Evolutionary conservation across 2,888 invertebrate genomes (phyloP).

Genomic region (Tipula unca): DNA sequence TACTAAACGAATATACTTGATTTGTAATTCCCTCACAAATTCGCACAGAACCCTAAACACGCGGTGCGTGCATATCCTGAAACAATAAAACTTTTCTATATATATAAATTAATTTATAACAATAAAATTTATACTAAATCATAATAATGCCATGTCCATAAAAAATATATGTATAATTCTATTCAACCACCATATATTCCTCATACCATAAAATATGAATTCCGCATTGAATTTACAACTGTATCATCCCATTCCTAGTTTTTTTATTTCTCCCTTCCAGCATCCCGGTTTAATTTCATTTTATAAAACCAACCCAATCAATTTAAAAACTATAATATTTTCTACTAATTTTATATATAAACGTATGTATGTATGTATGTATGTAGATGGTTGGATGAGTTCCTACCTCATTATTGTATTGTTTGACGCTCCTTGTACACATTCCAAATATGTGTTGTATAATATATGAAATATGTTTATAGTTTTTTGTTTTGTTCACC

Average conservation of each 20-base stretch:
- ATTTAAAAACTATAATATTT: background rate
- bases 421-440: background rate
- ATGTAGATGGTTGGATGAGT: background rate
- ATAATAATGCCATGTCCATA: conserved; percentile 1
- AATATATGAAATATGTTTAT: background rate
- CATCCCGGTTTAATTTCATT: background rate
- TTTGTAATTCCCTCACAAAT: too few species aligned
- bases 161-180: background rate
- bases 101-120: background rate
- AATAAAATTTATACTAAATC: background rate
- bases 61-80: too few species aligned
- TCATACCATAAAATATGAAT: background rate
- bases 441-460: background rate
- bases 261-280: background rate
- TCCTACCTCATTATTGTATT: background rate
- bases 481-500: background rate
- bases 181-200: background rate
- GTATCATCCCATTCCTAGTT: background rate
- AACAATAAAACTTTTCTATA: background rate
- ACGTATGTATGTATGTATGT: background rate
- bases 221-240: background rate
- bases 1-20: too few species aligned
- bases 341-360: background rate
- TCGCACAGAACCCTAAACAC: too few species aligned
- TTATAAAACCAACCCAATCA: background rate